phyloP scores from a whole-genome alignment of 2,113 vertebrate genomes.

The Sylvicapra grimmia region DNA sequence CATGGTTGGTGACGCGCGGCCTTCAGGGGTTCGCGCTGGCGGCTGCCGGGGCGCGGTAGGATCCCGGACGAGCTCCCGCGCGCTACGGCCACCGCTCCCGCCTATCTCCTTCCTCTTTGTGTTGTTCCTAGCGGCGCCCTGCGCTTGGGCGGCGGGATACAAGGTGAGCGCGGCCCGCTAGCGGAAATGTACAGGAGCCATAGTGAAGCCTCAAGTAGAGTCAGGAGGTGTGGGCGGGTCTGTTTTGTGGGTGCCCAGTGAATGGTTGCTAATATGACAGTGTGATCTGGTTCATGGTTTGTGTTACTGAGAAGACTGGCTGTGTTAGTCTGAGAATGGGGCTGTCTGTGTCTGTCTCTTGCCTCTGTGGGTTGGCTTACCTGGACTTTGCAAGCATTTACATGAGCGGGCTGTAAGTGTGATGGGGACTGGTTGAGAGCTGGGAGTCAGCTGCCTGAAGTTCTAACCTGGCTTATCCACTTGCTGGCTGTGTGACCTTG shows the following conservation, averaged over 20 bases:
- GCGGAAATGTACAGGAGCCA: neutral
- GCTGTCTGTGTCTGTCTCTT: neutral
- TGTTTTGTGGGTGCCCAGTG: neutral
- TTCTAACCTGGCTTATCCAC: neutral
- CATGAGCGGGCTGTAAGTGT: neutral
- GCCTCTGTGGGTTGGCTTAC: neutral
- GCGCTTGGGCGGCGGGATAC: constrained; percentile 29
- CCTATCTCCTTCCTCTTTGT: neutral
- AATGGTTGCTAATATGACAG: neutral
- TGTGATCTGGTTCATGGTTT: neutral
- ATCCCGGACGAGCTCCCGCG: neutral
- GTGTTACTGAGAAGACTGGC: neutral
- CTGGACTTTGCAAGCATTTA: neutral
- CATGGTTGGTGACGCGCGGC: neutral
- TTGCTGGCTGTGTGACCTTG: neutral
- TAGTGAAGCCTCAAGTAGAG: neutral
- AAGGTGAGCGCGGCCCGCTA: constrained; percentile 40
- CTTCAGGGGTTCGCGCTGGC: neutral
- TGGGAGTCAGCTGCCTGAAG: neutral
- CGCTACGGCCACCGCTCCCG: neutral
- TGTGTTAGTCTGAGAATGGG: neutral
- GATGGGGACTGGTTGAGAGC: neutral
- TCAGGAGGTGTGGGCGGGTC: neutral
- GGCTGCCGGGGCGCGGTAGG: neutral
- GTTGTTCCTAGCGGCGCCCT: neutral